These are phyloP conservation scores for Crypturellus undulatus DNA, from an alignment of 2,113 vertebrate genomes.

Conservation along the genomic window DNA sequence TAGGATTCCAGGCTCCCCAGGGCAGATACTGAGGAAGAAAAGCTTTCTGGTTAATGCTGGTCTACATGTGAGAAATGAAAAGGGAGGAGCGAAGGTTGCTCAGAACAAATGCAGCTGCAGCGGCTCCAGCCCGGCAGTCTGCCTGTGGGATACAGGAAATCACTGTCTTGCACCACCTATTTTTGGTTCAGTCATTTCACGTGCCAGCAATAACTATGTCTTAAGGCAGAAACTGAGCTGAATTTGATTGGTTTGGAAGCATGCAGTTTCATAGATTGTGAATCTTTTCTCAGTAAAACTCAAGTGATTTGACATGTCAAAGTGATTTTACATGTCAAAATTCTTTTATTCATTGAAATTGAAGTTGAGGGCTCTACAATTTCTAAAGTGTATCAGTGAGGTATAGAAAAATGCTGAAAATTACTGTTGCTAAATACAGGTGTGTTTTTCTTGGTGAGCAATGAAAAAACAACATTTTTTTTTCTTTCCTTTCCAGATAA, in stretches of 20 bases:
- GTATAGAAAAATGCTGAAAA: not conserved
- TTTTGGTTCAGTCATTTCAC: not conserved
- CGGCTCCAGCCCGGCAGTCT: not conserved
- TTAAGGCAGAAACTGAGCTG: not conserved
- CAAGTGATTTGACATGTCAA: not conserved
- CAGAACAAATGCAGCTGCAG: not conserved
- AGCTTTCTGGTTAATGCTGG: not conserved
- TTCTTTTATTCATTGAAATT: not conserved
- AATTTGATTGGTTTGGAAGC: not conserved
- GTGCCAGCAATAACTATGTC: not conserved
- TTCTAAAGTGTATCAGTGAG: not conserved
- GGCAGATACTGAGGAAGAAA: not conserved
- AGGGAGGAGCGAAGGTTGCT: not conserved
- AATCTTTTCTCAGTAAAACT: not conserved
- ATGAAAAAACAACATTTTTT: slow-evolving; percentile 9
- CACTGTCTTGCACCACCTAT: accelerated
- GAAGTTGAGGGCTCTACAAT: not conserved
- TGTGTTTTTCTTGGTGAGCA: not conserved
- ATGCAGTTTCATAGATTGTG: not conserved
- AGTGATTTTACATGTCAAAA: not conserved
- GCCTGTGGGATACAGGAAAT: not conserved
- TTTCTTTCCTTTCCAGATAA: slow-evolving; percentile 84
- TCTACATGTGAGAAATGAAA: not conserved
- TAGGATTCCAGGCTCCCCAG: not conserved
- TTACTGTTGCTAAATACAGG: not conserved